A percentile compares a stretch with the other conserved stretches of the same genome.
These are phyloP conservation scores for Cydia pomonella DNA, from an alignment of 1,140 invertebrate genomes.

Conservation along the genomic window DNA sequence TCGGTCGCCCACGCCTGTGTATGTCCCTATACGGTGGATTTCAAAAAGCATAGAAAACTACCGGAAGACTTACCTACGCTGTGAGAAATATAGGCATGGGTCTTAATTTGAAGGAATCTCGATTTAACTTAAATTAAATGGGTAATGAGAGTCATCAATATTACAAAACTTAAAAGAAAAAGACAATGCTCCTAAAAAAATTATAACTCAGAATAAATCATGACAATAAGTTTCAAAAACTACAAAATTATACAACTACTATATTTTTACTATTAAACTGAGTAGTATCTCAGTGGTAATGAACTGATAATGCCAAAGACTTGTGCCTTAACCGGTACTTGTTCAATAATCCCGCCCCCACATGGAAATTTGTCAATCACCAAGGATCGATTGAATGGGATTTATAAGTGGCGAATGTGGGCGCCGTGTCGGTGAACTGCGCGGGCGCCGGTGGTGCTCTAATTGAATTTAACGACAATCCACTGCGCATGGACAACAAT, in stretches of 20 bases:
- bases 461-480: slow-evolving; percentile 75
- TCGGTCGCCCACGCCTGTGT: slow-evolving; percentile 48
- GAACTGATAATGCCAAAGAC: neutral
- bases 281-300: neutral
- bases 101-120: no score
- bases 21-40: slow-evolving; percentile 46
- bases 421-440: slow-evolving; percentile 77
- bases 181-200: no score
- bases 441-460: slow-evolving; percentile 71
- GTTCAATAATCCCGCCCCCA: slow-evolving; percentile 61
- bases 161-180: no score
- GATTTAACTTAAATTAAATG: no score
- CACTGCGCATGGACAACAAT: slow-evolving; percentile 57
- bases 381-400: slow-evolving; percentile 73
- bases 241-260: neutral
- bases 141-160: no score
- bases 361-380: slow-evolving; percentile 66
- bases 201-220: no score
- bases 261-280: no score
- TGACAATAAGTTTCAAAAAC: no score
- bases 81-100: neutral
- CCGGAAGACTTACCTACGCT: neutral
- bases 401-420: slow-evolving; percentile 69
- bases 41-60: slow-evolving; percentile 35
- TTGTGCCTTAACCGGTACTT: neutral